phyloP scores from a whole-genome alignment of 2,113 vertebrate genomes.

The Symphodus melops region DNA sequence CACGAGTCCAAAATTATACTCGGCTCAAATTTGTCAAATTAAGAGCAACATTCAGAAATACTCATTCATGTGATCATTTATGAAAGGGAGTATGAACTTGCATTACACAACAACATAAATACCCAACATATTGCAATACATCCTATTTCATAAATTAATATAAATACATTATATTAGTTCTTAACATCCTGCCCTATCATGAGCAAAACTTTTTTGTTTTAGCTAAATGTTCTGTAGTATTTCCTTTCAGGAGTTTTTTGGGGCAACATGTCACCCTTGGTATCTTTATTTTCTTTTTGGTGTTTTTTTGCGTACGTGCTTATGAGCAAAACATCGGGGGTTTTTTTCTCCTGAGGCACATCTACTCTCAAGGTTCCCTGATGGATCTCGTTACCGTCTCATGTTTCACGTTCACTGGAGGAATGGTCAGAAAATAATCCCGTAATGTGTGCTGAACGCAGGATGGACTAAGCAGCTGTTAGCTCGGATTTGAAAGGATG shows the following conservation, averaged over 20 bases:
- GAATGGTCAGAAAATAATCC: constrained; percentile 1
- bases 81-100: too few species aligned
- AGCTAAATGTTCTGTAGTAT: background rate
- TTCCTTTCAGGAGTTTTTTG: background rate
- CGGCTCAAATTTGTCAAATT: too few species aligned
- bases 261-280: too few species aligned
- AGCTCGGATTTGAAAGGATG: constrained; percentile 11
- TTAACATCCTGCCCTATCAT: background rate
- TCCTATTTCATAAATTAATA: too few species aligned
- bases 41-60: too few species aligned
- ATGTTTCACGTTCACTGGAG: background rate
- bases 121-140: too few species aligned
- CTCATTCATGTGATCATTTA: too few species aligned
- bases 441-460: constrained; percentile 1
- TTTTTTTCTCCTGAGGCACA: constrained; percentile 3
- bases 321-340: background rate
- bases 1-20: too few species aligned
- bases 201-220: background rate
- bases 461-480: constrained; percentile 36
- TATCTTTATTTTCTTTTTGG: too few species aligned
- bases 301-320: background rate
- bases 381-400: constrained; percentile 3
- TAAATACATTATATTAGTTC: too few species aligned
- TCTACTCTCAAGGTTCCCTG: constrained; percentile 13
- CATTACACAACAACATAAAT: too few species aligned